Percentiles rank a stretch among this genome's conserved stretches.
These are phyloP conservation scores for Harpalus rubripes DNA, from an alignment of 2,888 invertebrate species.

Conservation along the genomic window DNA sequence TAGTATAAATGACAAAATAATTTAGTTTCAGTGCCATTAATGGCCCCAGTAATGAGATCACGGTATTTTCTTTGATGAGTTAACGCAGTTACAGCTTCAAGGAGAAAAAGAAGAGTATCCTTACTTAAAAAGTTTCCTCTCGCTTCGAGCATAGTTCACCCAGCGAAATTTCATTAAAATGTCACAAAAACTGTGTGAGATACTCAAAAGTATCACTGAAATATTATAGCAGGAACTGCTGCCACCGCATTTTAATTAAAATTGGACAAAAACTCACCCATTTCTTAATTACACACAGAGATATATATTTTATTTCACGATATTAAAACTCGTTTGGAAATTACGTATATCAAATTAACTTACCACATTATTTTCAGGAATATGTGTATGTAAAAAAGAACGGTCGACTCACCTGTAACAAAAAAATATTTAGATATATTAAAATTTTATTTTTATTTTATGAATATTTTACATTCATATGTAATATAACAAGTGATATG, in stretches of 20 bases:
- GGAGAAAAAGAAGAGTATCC: constrained; percentile 31
- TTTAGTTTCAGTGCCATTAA: constrained; percentile 62
- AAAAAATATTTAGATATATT: neutral
- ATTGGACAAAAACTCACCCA: neutral
- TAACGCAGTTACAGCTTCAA: constrained; percentile 32
- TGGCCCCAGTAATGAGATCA: constrained; percentile 59
- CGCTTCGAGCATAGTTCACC: constrained; percentile 6
- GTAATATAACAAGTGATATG: too few species aligned
- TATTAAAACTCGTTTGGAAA: neutral
- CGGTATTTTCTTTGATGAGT: constrained; percentile 61
- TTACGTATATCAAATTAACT: constrained; percentile 4
- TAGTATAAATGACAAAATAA: constrained; percentile 64
- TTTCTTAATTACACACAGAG: constrained; percentile 7
- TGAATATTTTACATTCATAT: too few species aligned
- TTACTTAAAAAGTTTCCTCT: constrained; percentile 44
- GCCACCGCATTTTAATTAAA: constrained; percentile 33
- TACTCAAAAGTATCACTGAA: constrained; percentile 19
- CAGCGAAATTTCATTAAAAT: constrained; percentile 41
- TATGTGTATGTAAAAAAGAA: neutral
- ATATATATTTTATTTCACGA: neutral
- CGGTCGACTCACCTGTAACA: constrained; percentile 18
- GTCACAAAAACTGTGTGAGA: constrained; percentile 29
- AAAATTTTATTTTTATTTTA: neutral
- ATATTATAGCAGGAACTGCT: constrained; percentile 26
- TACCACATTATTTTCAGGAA: neutral